Evolutionary conservation across 2,888 invertebrate genomes (phyloP).

Genomic region (Cremastobaeus sp.): DNA sequence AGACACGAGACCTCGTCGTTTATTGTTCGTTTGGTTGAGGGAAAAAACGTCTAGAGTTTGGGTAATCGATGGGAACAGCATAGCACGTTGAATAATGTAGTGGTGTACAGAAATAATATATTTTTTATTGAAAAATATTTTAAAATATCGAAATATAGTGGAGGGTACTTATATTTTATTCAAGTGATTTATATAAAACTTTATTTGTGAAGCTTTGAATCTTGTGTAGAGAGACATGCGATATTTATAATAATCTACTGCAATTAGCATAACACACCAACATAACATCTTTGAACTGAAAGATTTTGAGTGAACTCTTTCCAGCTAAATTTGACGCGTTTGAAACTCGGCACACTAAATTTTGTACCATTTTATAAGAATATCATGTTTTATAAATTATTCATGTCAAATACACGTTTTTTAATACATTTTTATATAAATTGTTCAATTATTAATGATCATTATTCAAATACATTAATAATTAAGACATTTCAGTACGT

Average conservation of each 20-base stretch:
- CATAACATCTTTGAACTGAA: not conserved
- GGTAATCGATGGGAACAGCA: not conserved
- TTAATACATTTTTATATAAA: no score
- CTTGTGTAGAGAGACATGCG: not conserved
- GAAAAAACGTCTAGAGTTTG: constrained; percentile 16
- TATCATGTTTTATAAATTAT: not conserved
- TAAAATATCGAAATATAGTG: not conserved
- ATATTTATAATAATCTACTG: not conserved
- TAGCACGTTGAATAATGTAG: constrained; percentile 7
- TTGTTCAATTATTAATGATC: no score
- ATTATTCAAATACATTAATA: no score
- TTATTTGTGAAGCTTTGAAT: not conserved
- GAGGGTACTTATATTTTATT: constrained; percentile 14
- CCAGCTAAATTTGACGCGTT: not conserved
- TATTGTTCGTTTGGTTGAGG: constrained; percentile 39
- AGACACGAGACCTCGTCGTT: no score
- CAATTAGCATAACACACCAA: not conserved
- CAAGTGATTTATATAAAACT: not conserved
- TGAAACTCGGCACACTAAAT: no score
- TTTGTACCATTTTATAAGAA: not conserved
- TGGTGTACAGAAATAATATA: constrained; percentile 34
- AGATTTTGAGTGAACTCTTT: no score
- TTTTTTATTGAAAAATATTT: constrained; percentile 19
- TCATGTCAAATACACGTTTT: not conserved
- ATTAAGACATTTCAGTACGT: not conserved